Percentiles rank a stretch among this genome's conserved stretches.
Evolutionary conservation across 2,113 vertebrate genomes (phyloP).

Genomic region (Erythrocercus mccallii): DNA sequence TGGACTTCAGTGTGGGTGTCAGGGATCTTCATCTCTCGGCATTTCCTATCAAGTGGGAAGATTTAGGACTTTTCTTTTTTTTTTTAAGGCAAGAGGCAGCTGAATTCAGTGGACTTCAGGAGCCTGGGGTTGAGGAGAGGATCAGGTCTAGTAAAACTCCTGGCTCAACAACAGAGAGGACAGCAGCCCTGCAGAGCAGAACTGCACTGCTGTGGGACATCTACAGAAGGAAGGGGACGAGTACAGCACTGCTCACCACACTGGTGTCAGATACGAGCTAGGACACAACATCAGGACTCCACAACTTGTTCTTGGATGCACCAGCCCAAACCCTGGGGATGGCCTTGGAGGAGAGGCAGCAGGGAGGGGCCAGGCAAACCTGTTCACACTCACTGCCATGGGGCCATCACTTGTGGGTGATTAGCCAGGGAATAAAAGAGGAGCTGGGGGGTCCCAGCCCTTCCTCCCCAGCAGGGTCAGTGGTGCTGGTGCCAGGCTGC

Average conservation of each 20-base stretch:
- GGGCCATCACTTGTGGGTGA: fast-evolving
- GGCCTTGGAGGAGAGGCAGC: background rate
- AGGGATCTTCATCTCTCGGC: background rate
- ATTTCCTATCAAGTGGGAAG: background rate
- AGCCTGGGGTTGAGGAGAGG: background rate
- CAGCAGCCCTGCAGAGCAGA: background rate
- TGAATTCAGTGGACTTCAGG: background rate
- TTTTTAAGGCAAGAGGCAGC: background rate
- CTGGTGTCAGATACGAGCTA: background rate
- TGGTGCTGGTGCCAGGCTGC: fast-evolving
- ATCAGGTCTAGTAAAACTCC: background rate
- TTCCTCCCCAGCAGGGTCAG: fast-evolving
- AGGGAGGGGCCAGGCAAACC: background rate
- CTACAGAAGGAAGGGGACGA: background rate
- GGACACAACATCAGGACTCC: background rate
- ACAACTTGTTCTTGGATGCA: background rate
- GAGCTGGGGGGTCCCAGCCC: fast-evolving
- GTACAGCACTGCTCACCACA: background rate
- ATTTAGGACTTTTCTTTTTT: background rate
- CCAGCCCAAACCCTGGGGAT: background rate
- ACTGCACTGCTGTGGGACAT: background rate
- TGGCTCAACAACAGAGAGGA: background rate
- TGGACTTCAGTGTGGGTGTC: background rate
- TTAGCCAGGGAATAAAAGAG: background rate
- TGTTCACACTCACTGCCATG: background rate